phyloP scores from a whole-genome alignment of 2,888 invertebrate genomes.

The Molorchus minor region DNA sequence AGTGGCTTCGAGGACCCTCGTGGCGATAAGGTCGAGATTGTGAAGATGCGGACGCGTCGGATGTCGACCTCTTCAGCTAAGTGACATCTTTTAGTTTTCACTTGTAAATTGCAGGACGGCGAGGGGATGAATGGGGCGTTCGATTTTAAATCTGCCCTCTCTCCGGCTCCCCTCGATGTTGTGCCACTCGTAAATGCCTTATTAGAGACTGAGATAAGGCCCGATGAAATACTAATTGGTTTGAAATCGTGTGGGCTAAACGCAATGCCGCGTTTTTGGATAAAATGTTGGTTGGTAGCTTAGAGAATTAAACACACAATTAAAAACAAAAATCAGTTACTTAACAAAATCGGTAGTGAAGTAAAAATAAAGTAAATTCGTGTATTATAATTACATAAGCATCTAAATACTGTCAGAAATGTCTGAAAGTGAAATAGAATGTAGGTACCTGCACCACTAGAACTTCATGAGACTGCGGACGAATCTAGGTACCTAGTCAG shows the following conservation, averaged over 20 bases:
- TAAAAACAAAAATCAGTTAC: no score
- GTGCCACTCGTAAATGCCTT: slow-evolving; percentile 22
- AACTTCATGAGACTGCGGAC: no score
- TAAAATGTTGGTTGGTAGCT: no score
- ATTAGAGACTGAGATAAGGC: slow-evolving; percentile 10
- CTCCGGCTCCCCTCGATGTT: slow-evolving; percentile 33
- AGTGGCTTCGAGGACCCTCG: slow-evolving; percentile 34
- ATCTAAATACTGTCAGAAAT: no score
- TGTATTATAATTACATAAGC: no score
- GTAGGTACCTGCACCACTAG: no score
- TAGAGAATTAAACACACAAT: no score
- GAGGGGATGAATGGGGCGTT: slow-evolving; percentile 28
- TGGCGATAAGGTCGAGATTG: slow-evolving; percentile 39
- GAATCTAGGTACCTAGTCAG: no score
- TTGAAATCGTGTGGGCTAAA: slow-evolving; percentile 8
- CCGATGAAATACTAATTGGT: slow-evolving; percentile 9
- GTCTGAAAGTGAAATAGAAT: no score
- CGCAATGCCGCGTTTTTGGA: no score
- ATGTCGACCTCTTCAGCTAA: slow-evolving; percentile 34
- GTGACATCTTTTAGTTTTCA: slow-evolving; percentile 44
- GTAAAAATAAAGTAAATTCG: no score
- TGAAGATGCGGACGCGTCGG: slow-evolving; percentile 32
- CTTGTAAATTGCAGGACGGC: slow-evolving; percentile 31
- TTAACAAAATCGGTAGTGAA: no score
- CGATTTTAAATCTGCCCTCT: slow-evolving; percentile 33